Evolutionary conservation across 1,140 invertebrate genomes (phyloP), one percentile per base, ranked within the genome.

Genomic region (Homalodisca vitripennis): DNA sequence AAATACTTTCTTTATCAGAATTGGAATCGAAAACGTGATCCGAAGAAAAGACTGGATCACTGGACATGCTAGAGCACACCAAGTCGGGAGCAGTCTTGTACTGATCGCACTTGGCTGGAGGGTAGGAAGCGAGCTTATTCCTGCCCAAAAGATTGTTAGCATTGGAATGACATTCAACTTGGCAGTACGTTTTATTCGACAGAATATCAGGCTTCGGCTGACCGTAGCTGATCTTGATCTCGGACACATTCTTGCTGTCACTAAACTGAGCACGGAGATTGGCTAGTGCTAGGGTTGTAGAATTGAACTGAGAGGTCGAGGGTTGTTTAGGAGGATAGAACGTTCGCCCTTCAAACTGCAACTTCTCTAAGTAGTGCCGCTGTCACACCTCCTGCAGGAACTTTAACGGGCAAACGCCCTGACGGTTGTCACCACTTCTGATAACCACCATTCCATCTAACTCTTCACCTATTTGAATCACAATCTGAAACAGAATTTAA

Each of bases 361-460:
- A 6, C 34, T 64, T 64, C n/a, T 64, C 62, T 22, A 67, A 26
- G 14, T 20, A 32, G 30, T 55, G 46, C 29, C 53, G 48, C 73
- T 86, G 89, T 91, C 89, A 91, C 88, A 92, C 89, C 80, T 91
- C 92, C 82, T 92, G 91, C 69, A 93, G 83, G 74, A 91, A 93
- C 79, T 92, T 93, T 1, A 92, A 78, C 3, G 91, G 91, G 79
- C 91, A 96, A 75, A 92, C 81, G 73, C 92, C 88, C 83, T 92
- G 86, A 79, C 92, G 87, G 84, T 94, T 87, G 81, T 94, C 85
- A 66, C 93, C 89, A 68, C 92, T 92, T n/a, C 94, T 86, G 51
- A 98, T 93, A 87, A 93, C 93, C 53, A 96, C 91, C 84, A 94
- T 94, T 12, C 94, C 94, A 75, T 95, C 92, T 0, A 93, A 82